These are phyloP conservation scores for Pipistrellus pipistrellus DNA, from an alignment of 2,797 vertebrate species.

Conservation along the genomic window DNA sequence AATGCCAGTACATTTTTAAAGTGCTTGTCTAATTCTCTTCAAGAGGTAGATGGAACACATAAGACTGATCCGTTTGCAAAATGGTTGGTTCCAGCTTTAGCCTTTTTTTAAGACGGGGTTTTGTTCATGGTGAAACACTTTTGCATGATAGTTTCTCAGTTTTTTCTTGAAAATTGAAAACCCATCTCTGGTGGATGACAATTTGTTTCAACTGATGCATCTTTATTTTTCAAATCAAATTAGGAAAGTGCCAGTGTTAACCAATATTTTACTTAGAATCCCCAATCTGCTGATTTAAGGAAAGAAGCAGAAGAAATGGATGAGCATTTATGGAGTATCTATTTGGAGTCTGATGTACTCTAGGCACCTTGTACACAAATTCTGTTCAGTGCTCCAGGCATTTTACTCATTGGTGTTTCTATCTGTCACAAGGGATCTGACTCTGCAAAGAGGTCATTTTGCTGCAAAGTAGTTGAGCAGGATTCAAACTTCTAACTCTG, in stretches of 20 bases:
- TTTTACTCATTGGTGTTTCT: background rate
- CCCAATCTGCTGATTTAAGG: background rate
- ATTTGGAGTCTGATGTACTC: background rate
- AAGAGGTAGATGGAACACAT: background rate
- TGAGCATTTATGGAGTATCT: background rate
- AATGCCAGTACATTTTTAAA: background rate
- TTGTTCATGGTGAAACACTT: background rate
- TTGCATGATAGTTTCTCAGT: background rate
- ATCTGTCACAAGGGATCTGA: background rate
- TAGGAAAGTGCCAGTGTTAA: background rate
- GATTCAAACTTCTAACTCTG: background rate
- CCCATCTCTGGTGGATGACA: background rate
- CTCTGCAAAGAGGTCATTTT: background rate
- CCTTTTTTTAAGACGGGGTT: background rate
- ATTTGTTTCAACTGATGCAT: background rate
- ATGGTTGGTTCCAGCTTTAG: background rate
- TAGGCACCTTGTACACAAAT: background rate
- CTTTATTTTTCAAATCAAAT: constrained; percentile 33
- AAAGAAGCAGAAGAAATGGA: constrained; percentile 1
- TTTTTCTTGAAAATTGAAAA: constrained; percentile 45
- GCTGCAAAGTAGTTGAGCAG: background rate
- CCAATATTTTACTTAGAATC: background rate
- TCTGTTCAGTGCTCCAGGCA: background rate
- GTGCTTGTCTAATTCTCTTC: background rate
- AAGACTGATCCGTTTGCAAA: background rate